phyloP scores from a whole-genome alignment of 2,888 invertebrate genomes.

The Thalpophila matura region DNA sequence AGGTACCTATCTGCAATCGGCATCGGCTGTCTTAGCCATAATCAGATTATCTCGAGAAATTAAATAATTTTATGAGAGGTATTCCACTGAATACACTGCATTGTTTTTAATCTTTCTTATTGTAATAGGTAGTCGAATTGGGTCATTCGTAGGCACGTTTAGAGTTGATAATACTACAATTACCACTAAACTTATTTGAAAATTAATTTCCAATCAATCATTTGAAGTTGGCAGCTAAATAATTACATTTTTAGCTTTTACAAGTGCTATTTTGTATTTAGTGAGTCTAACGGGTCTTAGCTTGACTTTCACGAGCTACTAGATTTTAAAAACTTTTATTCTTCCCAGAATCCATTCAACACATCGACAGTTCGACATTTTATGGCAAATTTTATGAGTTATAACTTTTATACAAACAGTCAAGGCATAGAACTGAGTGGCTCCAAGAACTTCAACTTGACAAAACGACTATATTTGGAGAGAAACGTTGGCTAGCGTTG shows the following conservation, averaged over 20 bases:
- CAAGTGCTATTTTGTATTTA: not conserved
- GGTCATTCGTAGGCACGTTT: too few relatives aligned
- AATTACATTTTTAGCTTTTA: not conserved
- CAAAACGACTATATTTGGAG: slow-evolving; percentile 57
- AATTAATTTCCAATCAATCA: not conserved
- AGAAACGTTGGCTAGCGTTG: slow-evolving; percentile 66
- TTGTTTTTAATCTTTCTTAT: too few relatives aligned
- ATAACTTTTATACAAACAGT: not conserved
- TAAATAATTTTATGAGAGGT: too few relatives aligned
- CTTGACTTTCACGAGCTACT: slow-evolving; percentile 5
- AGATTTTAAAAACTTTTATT: not conserved
- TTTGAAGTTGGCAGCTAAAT: not conserved
- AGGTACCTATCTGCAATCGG: too few relatives aligned
- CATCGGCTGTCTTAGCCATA: too few relatives aligned
- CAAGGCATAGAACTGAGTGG: slow-evolving; percentile 1
- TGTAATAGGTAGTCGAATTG: too few relatives aligned
- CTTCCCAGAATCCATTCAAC: not conserved
- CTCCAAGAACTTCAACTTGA: slow-evolving; percentile 1
- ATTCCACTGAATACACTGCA: too few relatives aligned
- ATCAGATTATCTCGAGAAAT: too few relatives aligned
- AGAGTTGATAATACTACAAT: too few relatives aligned
- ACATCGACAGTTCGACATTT: not conserved
- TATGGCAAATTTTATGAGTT: slow-evolving; percentile 18
- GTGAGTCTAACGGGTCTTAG: too few relatives aligned
- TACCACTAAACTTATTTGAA: too few relatives aligned